Evolutionary conservation across 2,888 invertebrate species (phyloP).

Genomic region (Xylocampa areola): DNA sequence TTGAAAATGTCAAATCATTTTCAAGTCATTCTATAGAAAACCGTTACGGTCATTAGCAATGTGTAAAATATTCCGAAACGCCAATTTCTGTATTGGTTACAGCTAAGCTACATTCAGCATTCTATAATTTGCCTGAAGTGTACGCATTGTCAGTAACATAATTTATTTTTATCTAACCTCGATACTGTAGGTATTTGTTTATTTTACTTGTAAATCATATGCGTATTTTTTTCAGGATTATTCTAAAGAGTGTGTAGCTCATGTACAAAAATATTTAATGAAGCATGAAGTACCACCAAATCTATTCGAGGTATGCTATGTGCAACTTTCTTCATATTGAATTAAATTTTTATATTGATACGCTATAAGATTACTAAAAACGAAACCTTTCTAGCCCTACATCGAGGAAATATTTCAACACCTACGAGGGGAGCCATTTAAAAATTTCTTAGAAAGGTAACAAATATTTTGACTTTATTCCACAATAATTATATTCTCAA

Average conservation of each 20-base stretch:
- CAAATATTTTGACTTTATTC: background rate
- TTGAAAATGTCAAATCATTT: too few relatives aligned
- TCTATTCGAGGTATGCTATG: constrained; percentile 96
- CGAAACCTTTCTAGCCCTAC: constrained; percentile 95
- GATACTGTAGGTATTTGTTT: constrained; percentile 45
- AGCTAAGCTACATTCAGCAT: constrained; percentile 17
- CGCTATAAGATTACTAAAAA: background rate
- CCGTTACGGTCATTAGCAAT: background rate
- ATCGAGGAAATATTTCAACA: constrained; percentile 99
- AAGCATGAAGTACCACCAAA: constrained; percentile 99
- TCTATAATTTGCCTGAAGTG: constrained; percentile 30
- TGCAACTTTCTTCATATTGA: background rate
- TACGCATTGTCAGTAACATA: constrained; percentile 39
- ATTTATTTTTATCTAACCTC: constrained; percentile 53
- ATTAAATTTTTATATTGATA: background rate
- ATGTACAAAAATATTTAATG: constrained; percentile 99
- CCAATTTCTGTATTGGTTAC: too few relatives aligned
- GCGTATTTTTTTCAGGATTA: constrained; percentile 94
- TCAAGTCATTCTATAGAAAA: background rate
- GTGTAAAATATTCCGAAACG: background rate
- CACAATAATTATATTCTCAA: background rate
- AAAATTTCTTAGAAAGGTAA: constrained; percentile 99
- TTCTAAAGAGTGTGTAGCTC: constrained; percentile 98
- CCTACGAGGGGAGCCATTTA: constrained; percentile 98
- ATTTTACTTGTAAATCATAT: constrained; percentile 48